Conservation (phyloP, 2,888 invertebrate genomes). For the Polydrusus cervinus region DNA sequence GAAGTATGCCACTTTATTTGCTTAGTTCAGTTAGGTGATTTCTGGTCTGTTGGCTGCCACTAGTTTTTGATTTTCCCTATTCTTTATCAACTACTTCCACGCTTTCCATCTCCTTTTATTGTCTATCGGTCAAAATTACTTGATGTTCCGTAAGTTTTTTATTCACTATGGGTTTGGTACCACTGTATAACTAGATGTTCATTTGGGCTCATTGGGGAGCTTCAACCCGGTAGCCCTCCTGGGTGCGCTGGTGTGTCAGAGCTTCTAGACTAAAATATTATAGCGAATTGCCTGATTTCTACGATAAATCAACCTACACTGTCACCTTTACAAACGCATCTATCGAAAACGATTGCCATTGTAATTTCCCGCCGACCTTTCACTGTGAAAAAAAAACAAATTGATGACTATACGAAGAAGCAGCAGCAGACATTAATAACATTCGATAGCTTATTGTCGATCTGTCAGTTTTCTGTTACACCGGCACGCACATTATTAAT, state of each 20-base stretch:
- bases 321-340: constrained; percentile 13
- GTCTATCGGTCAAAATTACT: not conserved
- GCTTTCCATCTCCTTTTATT: too few relatives aligned
- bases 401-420: constrained; percentile 16
- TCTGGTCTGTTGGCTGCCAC: too few relatives aligned
- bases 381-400: constrained; percentile 13
- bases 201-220: too few relatives aligned
- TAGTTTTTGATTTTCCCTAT: too few relatives aligned
- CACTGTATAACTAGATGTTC: too few relatives aligned
- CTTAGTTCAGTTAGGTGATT: too few relatives aligned
- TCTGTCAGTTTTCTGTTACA: constrained; percentile 71
- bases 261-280: too few relatives aligned
- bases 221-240: too few relatives aligned
- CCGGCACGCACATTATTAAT: constrained; percentile 54
- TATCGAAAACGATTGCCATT: not conserved
- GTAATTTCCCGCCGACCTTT: constrained; percentile 5
- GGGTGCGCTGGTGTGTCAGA: too few relatives aligned
- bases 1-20: too few relatives aligned
- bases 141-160: too few relatives aligned
- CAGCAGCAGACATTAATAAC: constrained; percentile 67
- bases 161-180: not conserved
- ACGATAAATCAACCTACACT: not conserved
- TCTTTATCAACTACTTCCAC: too few relatives aligned
- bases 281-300: not conserved
- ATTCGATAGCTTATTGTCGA: constrained; percentile 71